A percentile compares a stretch with the other conserved stretches of the same genome.
Evolutionary conservation across 2,888 invertebrate genomes (phyloP).

Genomic region (Sisyra terminalis): DNA sequence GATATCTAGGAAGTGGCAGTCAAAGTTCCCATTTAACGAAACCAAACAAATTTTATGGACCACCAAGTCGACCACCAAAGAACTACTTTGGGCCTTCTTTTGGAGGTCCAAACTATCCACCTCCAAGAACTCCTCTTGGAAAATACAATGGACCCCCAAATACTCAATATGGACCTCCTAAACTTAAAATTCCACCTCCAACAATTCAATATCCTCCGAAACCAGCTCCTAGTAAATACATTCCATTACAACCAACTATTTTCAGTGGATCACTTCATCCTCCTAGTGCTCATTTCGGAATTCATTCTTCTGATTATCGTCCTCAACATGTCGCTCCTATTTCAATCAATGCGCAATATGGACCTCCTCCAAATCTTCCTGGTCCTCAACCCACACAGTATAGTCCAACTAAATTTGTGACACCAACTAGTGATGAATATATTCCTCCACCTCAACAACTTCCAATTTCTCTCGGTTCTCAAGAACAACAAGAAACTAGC

Average conservation of each 20-base stretch:
- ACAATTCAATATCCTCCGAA: background rate
- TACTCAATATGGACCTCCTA: slow-evolving; percentile 12
- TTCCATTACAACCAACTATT: slow-evolving; percentile 3
- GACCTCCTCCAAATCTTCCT: slow-evolving; percentile 5
- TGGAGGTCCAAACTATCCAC: slow-evolving; percentile 10
- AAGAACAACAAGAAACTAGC: slow-evolving; percentile 7
- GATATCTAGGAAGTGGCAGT: background rate
- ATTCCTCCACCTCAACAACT: slow-evolving; percentile 17
- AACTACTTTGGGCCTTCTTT: slow-evolving; percentile 7
- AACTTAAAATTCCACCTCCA: slow-evolving; percentile 2
- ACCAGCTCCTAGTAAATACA: slow-evolving; percentile 11
- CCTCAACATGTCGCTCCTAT: background rate
- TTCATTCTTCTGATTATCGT: background rate
- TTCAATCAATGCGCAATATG: background rate
- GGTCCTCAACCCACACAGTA: slow-evolving; percentile 21
- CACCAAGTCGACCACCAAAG: slow-evolving; percentile 10
- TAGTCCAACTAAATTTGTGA: slow-evolving; percentile 16
- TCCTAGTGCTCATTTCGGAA: background rate
- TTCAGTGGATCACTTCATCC: slow-evolving; percentile 7
- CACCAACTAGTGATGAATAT: slow-evolving; percentile 15
- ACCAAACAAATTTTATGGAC: slow-evolving; percentile 14
- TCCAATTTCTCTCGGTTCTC: slow-evolving; percentile 17
- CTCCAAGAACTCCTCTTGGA: slow-evolving; percentile 3
- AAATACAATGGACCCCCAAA: slow-evolving; percentile 8
- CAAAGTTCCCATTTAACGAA: slow-evolving; percentile 11